These are phyloP conservation scores for Drosophila melanocephala DNA, from an alignment of 2,888 invertebrate species.

Conservation along the genomic window DNA sequence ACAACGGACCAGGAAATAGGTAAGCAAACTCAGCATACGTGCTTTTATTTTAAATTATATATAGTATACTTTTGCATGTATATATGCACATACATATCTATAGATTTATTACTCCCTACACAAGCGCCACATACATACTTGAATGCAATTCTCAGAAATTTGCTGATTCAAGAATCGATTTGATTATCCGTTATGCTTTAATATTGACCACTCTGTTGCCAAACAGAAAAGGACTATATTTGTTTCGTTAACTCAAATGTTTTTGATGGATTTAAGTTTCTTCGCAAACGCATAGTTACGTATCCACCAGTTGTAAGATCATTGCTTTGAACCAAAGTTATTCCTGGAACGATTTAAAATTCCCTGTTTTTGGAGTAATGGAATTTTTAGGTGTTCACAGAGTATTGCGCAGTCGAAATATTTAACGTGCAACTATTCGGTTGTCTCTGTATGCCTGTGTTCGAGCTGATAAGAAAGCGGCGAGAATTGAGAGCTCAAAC, in stretches of 20 bases:
- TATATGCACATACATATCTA: too few relatives aligned
- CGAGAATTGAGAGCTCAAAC: background rate
- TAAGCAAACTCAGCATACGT: slow-evolving; percentile 70
- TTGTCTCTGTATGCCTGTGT: background rate
- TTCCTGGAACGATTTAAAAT: background rate
- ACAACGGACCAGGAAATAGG: slow-evolving; percentile 88
- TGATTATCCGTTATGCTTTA: slow-evolving; percentile 16
- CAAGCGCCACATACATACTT: background rate
- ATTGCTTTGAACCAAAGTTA: background rate
- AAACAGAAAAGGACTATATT: background rate
- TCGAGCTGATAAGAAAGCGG: slow-evolving; percentile 26
- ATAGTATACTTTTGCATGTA: slow-evolving; percentile 13
- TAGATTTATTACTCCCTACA: background rate
- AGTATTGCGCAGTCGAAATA: background rate
- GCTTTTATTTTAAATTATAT: slow-evolving; percentile 4
- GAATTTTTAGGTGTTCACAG: background rate
- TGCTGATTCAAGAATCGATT: slow-evolving; percentile 36
- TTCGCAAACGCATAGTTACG: background rate
- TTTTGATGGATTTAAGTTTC: background rate
- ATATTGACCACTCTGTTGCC: background rate
- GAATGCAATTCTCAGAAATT: slow-evolving; percentile 44
- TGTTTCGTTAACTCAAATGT: background rate
- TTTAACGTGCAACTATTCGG: background rate
- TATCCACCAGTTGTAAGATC: background rate
- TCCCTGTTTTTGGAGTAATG: background rate